A percentile compares a stretch with the other conserved stretches of the same genome.
Conservation (phyloP, 2,797 vertebrate genomes). For the Galago senegalensis region DNA sequence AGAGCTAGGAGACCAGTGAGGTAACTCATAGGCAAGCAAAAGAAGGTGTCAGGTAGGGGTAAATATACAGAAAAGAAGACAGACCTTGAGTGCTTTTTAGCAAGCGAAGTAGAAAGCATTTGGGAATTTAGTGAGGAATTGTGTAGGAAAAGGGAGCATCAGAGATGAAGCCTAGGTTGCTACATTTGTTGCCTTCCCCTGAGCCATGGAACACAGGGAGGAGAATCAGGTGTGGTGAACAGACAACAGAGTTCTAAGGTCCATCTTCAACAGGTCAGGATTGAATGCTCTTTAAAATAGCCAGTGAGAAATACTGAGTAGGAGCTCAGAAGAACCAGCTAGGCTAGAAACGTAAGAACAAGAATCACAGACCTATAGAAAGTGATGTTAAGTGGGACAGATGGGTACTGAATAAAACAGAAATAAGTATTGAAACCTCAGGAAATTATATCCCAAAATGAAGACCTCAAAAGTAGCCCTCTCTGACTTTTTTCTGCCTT, state of each 20-base stretch:
- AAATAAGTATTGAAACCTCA: background rate
- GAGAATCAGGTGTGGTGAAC: no score
- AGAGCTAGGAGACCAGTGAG: background rate
- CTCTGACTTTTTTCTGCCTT: background rate
- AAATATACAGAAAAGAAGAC: background rate
- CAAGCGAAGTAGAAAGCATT: background rate
- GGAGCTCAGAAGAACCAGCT: background rate
- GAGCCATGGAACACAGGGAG: background rate
- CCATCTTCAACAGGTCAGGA: background rate
- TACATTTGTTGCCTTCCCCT: background rate
- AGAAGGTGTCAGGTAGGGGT: background rate
- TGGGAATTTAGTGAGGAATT: background rate
- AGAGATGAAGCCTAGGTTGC: background rate
- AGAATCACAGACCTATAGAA: background rate
- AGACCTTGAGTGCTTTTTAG: background rate
- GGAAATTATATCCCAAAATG: background rate
- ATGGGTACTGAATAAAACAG: background rate
- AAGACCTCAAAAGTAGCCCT: background rate
- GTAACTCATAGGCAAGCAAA: background rate
- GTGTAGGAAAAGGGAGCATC: background rate
- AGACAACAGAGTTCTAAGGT: background rate
- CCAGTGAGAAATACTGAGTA: background rate
- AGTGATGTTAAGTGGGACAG: background rate
- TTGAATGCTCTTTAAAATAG: background rate
- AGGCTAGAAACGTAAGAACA: background rate